Evolutionary conservation across 2,888 invertebrate genomes (phyloP), one percentile per base, ranked within the genome.

Genomic region (Eudasyphora cyanicolor): DNA sequence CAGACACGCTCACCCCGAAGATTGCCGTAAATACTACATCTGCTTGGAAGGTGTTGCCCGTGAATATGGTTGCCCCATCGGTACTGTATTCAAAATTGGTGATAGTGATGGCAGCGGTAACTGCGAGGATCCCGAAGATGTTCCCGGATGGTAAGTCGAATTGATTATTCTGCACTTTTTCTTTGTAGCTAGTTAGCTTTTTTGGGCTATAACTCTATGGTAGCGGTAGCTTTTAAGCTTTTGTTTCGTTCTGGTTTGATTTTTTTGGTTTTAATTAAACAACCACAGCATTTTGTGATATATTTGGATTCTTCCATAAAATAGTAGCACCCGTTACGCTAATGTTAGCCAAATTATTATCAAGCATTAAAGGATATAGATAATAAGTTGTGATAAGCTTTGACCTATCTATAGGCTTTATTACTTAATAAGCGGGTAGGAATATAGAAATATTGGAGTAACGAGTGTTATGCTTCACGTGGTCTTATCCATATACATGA

Each of bases 1-100:
- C 88, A 95, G 98, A 91, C 98, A 98, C 93, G 97, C 98, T 81
- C 98, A 98, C 93, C 98, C 98, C 45, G 97, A 97, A 87, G 97
- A 97, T 93, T 97, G 97, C 94, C 95, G 98, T 90, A 98, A 98
- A 92, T 98, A 98, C 93, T 98, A 97, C 94, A 97, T 98, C 93
- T 98, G 98, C 91, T 92, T 98, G 86, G 98, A 98, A 92, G 96
- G 97, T 87, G 95, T 95, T 81, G 97, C 98, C 86, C 95, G 98
- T 87, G 98, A 98, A 92, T 98, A 98, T 92, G 98, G 98, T 86
- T 98, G 98, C 93, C 98, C 98, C 89, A 97, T 98, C 91, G 98
- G 98, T 79, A 98, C 98, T 79, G 98, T 98, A 74, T 98, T 98
- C 95, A 97, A 97, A 93, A 97, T 98, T 92, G 97, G 97, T 82